Base-by-base conservation (phyloP, 2,797 vertebrate genomes). In the Xenentodon cancila region DNA sequence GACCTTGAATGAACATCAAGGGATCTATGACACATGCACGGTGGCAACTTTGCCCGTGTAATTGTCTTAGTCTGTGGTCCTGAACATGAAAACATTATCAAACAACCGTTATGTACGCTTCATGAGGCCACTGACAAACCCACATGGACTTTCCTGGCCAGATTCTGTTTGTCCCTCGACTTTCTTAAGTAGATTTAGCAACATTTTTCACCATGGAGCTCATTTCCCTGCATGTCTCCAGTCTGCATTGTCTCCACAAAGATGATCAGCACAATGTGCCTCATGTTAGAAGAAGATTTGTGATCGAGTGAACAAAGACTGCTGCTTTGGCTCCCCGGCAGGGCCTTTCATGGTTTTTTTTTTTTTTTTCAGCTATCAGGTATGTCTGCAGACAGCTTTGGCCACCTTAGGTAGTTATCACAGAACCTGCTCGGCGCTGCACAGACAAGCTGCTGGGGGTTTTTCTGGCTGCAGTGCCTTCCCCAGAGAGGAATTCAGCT, bases 331-430 rank as follows among this genome's bases (percentile, higher is more conserved):
- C 59, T 88, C 80, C 84, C 61, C 70, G 78, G 66, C 47, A 56
- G 78, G 64, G 71, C 56, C 77, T 85, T 85, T 83, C 62, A 80
- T 82, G 75, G 86, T 81, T 87, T 64, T 75, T 78, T 77, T 37
- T 69, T 81, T 87, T 64, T 75, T 78, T 77, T 37, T 69, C 75
- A 68, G 68, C 78, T 66, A 59, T 69, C 68, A 68, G 65, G 67
- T 57, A 61, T 61, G 71, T 75, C 55, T 71, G 49, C 44, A 18
- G 43, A 66, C 72, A 65, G 74, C 64, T 79, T 63, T 68, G 63
- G 53, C 68, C 66, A 62, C 66, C 64, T 64, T 54, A 5, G 13
- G 47, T 62, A 71, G 45, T 25, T 72, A 56, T 81, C 79, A 72
- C 20, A 17, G 45, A 62, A 53, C 40, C 80, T 40, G 48, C 22